Base-by-base conservation (phyloP, 2,888 invertebrate genomes). In the Pristionchus mayeri region DNA sequence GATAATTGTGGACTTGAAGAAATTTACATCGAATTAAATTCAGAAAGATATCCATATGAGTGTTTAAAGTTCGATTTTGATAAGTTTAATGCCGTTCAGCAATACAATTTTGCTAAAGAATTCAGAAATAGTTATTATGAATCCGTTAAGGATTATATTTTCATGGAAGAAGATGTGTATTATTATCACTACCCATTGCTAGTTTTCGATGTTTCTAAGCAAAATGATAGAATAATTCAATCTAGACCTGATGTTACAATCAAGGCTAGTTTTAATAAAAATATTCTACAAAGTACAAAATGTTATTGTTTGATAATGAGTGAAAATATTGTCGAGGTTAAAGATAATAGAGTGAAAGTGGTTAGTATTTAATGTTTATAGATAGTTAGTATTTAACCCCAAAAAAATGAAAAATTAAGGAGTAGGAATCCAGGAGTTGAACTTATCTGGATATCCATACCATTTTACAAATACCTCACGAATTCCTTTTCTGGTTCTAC, bases 1-100 rank as follows among this genome's bases (percentile, higher is more conserved):
- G 89, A 89, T 84, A 86, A 87, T 52, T 89, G 89, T 89, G 88
- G 87, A 57, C 48, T 89, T 24, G 88, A 89, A 86, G 87, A 87
- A 52, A 88, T 88, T 80, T 88, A 89, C 86, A 89, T 89, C 81
- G 89, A 89, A 82, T 37, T 89, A 18, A 89, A 89, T 79, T 60
- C 63, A 18, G 89, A 89, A 67, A 87, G 89, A 85, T 89, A 89
- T 63, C 63, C 63, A 13, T 63, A 63, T 34, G 63, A 63, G 21
- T 63, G 63, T 63, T 21, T 63, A 18, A 63, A 63, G 30, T 63
- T 63, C 21, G 63, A 63, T 27, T 63, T 63, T 63, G 63, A 63
- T 63, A 87, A 86, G 21, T 52, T 52, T 21, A 52, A 52, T 52
- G 52, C 52, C 48, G 89, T 89, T 71, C 88, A 89, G 84, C 89